Base-by-base conservation (phyloP, 2,888 invertebrate genomes). In the Heterodera filipjevi region DNA sequence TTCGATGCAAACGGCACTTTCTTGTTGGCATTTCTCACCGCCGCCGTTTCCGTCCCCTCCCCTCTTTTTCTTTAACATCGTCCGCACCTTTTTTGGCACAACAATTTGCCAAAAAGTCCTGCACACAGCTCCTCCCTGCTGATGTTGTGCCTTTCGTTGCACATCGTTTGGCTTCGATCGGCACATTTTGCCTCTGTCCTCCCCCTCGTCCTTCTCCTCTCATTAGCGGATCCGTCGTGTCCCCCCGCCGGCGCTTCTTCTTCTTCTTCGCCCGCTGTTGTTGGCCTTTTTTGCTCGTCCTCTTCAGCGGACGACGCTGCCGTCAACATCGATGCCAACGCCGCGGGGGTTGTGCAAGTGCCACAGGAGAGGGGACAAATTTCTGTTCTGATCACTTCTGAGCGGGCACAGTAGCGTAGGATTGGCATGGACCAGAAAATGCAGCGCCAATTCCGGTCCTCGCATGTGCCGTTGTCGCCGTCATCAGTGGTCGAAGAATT, bases 391-490 rank as follows among this genome's bases (percentile, higher is more conserved):
- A 85, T 81, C 68, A 82, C 82, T 73, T 84, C 85, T 59, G 81
- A 83, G n/a, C 82, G 81, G 39, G 84, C 83, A 77, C 88, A 88
- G 79, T 87, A 86, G 30, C 82, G 83, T 78, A 89, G 87, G 22
- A 89, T 79, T 1, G 80, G 76, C 66, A 86, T 78, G 19, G 82
- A 81, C 87, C 86, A 88, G 81, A 87, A 87, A 8, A 82, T 79
- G 77, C 88, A 88, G 46, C 88, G 75, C 88, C 88, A 88, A 46
- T 87, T 88, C 19, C 84, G 77, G 80, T 88, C 87, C 59, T 81
- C 79, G 77, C 88, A 88, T 5, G 79, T 82, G 39, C 39, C 44
- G 30, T 75, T 66, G 27, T 35, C 74, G 27, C 22, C 74, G 14
- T 64, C 74, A n/a, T 30, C 8, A 44, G 44, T 12, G 53, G 53